These are phyloP conservation scores for Microctenopoma steveboyesi DNA, from an alignment of 2,797 vertebrate genomes.

Conservation along the genomic window DNA sequence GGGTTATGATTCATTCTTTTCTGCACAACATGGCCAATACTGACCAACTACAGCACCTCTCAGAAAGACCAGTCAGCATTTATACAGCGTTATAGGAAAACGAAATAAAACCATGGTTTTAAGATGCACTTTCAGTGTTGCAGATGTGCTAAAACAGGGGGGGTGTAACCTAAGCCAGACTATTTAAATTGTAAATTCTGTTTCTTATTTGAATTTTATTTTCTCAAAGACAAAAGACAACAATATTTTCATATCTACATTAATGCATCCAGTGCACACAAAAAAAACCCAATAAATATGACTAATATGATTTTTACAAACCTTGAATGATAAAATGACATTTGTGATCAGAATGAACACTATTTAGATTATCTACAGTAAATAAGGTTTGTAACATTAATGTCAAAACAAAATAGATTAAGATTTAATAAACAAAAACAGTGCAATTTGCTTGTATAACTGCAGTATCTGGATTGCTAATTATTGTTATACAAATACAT, in stretches of 20 bases:
- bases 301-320: too few species aligned
- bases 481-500: too few species aligned
- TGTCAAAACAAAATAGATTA: too few species aligned
- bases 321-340: too few species aligned
- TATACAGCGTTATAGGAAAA: not conserved
- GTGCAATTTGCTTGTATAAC: too few species aligned
- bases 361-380: too few species aligned
- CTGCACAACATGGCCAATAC: conserved; percentile 6
- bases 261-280: not conserved
- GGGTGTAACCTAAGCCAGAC: conserved; percentile 40
- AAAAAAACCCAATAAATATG: too few species aligned
- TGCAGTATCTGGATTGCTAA: too few species aligned
- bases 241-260: conserved; percentile 14
- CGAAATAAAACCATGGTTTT: not conserved
- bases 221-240: conserved; percentile 20
- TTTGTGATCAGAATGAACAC: too few species aligned
- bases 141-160: too few species aligned
- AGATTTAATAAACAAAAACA: too few species aligned
- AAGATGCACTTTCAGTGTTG: not conserved
- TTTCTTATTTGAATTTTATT: conserved; percentile 36
- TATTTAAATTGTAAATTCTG: conserved; percentile 39
- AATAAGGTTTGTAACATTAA: too few species aligned
- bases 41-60: conserved; percentile 44
- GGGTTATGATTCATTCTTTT: not conserved
- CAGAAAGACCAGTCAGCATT: not conserved